phyloP scores from a whole-genome alignment of 2,797 vertebrate genomes.

The Acomys russatus region DNA sequence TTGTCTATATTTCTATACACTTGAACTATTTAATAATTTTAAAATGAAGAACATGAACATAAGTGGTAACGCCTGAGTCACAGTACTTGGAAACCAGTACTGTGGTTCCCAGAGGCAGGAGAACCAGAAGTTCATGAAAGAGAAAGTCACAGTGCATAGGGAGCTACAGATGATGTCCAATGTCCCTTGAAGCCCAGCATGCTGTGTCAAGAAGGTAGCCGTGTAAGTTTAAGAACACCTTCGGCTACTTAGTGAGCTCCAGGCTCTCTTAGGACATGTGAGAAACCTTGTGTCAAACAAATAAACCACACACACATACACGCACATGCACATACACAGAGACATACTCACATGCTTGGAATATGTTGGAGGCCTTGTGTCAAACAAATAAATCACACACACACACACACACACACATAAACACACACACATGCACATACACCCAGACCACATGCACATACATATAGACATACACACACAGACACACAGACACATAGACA shows the following conservation, averaged over 20 bases:
- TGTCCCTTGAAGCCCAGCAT: background rate
- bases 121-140: background rate
- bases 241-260: background rate
- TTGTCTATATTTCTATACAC: background rate
- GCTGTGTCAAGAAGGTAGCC: too few species aligned
- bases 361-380: background rate
- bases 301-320: too few species aligned
- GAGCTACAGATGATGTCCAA: background rate
- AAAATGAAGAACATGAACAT: background rate
- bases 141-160: background rate
- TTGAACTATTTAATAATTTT: conserved; percentile 8
- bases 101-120: background rate
- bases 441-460: background rate
- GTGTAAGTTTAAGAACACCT: background rate
- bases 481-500: background rate
- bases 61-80: background rate
- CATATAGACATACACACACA: background rate
- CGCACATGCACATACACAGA: background rate
- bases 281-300: background rate
- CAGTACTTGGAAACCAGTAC: too few species aligned
- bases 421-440: background rate
- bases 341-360: background rate
- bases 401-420: background rate
- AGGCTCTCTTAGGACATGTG: background rate
- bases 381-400: background rate